Base-by-base conservation (phyloP, 2,888 invertebrate species). In the Augiades crinisus region DNA sequence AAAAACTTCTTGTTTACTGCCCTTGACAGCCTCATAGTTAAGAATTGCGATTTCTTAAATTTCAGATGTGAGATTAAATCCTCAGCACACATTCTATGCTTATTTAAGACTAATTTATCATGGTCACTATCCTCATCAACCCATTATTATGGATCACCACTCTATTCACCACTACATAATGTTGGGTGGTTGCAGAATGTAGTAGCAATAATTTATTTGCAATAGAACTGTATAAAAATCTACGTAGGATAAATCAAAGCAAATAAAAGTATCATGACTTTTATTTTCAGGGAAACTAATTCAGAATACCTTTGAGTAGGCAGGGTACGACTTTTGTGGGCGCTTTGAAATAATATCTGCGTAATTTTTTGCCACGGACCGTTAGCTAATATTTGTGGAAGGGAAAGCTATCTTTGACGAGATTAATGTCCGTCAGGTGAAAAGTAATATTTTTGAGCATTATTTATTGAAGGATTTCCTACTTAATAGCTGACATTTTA, bases 291-390 rank as follows among this genome's bases (percentile, higher is more conserved):
- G 33, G 33, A 44, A 13, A 44, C 44, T 7, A 33, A 33, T 17
- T 43, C 21, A 21, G 33, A 17, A 27, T 37, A 37, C 12, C 19
- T 37, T 27, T 27, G 34, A 19, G 12, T n/a, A n/a, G n/a, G n/a
- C n/a, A 14, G 17, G 22, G 78, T 78, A 83, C 79, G n/a, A n/a
- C 80, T 59, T 78, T 56, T 46, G 41, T 46, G 34, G 16, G 31
- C 34, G 44, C 31, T 53, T 52, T 49, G 40, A 44, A 52, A 43
- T 33, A 40, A 37, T 54, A 47, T 49, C 49, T 41, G 27, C 41
- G 34, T 53, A 56, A 56, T 52, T 57, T 44, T 46, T 27, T 31
- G 22, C 34, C 14, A 37, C 24, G 40, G 36, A 33, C 36, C 51
- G 45, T 58, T 31, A 34, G 40, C 33, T 24, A 41, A 49, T 49